Evolutionary conservation across 2,888 invertebrate species (phyloP), one percentile per base, ranked within the genome.

Genomic region (Drosophila acutilabella): DNA sequence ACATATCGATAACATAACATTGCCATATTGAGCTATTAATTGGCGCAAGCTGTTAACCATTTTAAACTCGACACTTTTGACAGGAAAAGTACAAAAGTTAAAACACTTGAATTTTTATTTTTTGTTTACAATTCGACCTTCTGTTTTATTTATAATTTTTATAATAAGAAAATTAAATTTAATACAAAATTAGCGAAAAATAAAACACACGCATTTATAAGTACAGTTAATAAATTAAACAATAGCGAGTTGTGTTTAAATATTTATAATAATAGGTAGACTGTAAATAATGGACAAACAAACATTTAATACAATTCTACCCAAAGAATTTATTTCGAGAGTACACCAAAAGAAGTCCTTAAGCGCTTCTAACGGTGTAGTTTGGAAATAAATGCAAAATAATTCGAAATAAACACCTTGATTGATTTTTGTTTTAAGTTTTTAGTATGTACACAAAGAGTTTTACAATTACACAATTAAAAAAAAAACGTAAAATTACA

Each of bases 161-260:
- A 80, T 71, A 66, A 67, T 85, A 88, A 78, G 64, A 82, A 71
- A 70, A 72, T 80, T 80, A 72, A 71, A 69, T 80, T 57, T 78
- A 74, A 72, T 81, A 77, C 68, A 80, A 71, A 80, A 85, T 86
- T 71, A 81, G 76, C 68, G 54, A 81, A 70, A 53, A 71, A 60
- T 73, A 66, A 64, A 83, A 77, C 73, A 80, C 74, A 74, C 76
- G 71, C 73, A 80, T 80, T 81, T 78, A 30, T 90, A 90, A 90
- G 90, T 90, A 91, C 90, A 84, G 83, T 90, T 89, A 90, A 91
- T 90, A 91, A 90, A 91, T 87, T 82, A 89, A 86, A 84, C 71
- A 78, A 75, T 81, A 85, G 77, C 78, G 72, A 73, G 54, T 72
- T 60, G 54, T 44, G 57, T 61, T 64, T 73, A 53, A 68, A 60